phyloP scores from a whole-genome alignment of 1,140 invertebrate species.

The Mylabris phalerata region DNA sequence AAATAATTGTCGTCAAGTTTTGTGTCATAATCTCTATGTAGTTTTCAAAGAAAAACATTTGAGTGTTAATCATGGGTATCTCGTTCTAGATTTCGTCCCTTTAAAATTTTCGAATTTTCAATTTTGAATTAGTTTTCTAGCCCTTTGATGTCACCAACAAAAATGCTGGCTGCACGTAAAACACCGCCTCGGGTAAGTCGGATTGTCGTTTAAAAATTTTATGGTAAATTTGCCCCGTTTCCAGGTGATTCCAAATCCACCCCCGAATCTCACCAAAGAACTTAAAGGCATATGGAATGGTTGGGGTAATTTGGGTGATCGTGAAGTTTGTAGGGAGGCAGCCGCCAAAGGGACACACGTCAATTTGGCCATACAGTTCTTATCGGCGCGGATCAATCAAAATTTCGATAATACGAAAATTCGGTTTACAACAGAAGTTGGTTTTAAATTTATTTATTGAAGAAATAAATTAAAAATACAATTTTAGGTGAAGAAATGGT shows the following conservation, averaged over 20 bases:
- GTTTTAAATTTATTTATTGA: not conserved
- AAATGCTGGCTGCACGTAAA: no score
- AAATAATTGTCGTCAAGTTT: no score
- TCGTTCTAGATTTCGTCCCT: no score
- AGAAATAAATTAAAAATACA: not conserved
- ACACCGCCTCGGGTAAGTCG: no score
- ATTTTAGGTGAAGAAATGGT: constrained; percentile 54
- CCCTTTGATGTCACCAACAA: no score
- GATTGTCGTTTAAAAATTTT: no score
- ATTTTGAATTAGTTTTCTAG: no score
- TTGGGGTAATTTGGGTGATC: constrained; percentile 48
- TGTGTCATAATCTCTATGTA: no score
- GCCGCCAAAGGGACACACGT: constrained; percentile 58
- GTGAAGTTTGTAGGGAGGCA: constrained; percentile 58
- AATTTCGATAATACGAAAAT: constrained; percentile 45
- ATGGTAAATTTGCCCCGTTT: not conserved
- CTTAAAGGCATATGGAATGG: constrained; percentile 41
- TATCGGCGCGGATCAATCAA: constrained; percentile 49
- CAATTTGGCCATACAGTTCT: constrained; percentile 50
- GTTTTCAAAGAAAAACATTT: no score
- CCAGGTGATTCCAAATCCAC: constrained; percentile 19
- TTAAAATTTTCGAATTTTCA: no score
- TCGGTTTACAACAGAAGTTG: constrained; percentile 51
- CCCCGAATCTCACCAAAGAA: constrained; percentile 33
- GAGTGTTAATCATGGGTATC: no score